These are phyloP conservation scores for Petrocephalus zakoni DNA, from an alignment of 2,113 vertebrate species.

Conservation along the genomic window DNA sequence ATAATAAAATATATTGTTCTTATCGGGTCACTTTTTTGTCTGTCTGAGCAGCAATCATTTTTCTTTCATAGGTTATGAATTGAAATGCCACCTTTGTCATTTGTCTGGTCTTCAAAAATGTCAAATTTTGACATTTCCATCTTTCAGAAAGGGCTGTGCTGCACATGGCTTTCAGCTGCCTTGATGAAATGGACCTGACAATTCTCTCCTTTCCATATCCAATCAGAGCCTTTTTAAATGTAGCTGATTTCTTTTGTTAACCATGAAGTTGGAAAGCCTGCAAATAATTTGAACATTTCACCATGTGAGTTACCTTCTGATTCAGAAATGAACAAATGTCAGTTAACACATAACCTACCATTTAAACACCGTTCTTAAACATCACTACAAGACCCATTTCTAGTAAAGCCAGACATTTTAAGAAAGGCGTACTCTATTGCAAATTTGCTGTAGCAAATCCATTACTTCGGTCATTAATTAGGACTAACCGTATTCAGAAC, in stretches of 20 bases:
- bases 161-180: background rate
- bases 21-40: slow-evolving; percentile 35
- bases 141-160: background rate
- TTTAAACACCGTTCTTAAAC: background rate
- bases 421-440: background rate
- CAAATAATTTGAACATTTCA: background rate
- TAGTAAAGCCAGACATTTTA: background rate
- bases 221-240: background rate
- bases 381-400: background rate
- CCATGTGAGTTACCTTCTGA: background rate
- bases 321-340: background rate
- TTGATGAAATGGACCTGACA: background rate
- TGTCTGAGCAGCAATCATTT: background rate
- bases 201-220: background rate
- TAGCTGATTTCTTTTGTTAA: background rate
- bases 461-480: background rate
- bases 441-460: background rate
- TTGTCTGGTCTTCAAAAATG: background rate
- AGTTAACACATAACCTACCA: background rate
- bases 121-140: background rate
- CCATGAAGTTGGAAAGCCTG: background rate
- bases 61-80: background rate
- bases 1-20: slow-evolving; percentile 99
- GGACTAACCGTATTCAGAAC: background rate
- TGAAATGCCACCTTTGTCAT: background rate